phyloP scores from a whole-genome alignment of 2,888 invertebrate species.

The Dioctria rufipes region DNA sequence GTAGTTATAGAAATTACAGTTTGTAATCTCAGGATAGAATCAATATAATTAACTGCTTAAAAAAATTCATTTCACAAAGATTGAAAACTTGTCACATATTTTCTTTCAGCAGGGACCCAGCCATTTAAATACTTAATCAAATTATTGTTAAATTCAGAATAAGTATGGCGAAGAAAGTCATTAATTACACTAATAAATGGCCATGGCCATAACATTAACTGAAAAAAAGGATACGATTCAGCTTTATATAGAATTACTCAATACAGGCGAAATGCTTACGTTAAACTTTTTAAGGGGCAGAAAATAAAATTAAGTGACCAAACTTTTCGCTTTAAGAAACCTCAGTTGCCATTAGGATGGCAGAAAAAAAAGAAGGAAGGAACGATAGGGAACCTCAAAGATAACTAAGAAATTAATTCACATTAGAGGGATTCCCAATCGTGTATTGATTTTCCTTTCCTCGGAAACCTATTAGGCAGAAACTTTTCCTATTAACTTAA shows the following conservation, averaged over 20 bases:
- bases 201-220: constrained; percentile 15
- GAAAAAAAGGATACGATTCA: not conserved
- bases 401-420: constrained; percentile 59
- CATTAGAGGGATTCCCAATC: constrained; percentile 58
- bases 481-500: constrained; percentile 58
- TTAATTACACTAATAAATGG: constrained; percentile 36
- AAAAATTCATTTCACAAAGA: no score
- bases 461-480: constrained; percentile 54
- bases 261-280: not conserved
- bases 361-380: constrained; percentile 24
- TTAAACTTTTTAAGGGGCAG: constrained; percentile 29
- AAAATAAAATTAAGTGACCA: constrained; percentile 58
- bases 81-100: no score
- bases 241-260: not conserved
- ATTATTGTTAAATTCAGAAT: not conserved
- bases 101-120: no score
- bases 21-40: no score
- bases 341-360: constrained; percentile 38
- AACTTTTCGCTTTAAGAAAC: constrained; percentile 56
- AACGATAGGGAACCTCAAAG: constrained; percentile 39
- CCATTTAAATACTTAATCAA: no score
- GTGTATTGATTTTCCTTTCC: constrained; percentile 59
- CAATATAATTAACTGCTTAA: no score
- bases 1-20: no score
- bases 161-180: constrained; percentile 30